Percentiles rank a stretch among this genome's conserved stretches.
Evolutionary conservation across 2,113 vertebrate genomes (phyloP).

Genomic region (Melanostigma gelatinosum): DNA sequence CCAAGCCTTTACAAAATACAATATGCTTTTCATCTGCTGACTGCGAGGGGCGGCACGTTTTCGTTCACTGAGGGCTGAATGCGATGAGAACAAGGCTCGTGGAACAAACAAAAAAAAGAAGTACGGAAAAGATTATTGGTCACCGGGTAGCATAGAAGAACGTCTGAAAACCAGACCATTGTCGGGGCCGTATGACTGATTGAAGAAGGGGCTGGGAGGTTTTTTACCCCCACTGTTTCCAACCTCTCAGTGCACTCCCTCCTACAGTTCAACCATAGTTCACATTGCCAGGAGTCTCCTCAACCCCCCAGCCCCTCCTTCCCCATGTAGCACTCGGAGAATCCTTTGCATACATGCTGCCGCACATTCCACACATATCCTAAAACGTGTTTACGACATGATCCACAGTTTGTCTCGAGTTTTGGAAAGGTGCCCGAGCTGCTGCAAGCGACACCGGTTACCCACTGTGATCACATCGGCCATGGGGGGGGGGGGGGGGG

Average conservation of each 20-base stretch:
- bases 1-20: constrained; percentile 28
- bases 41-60: constrained; percentile 12
- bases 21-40: constrained; percentile 42
- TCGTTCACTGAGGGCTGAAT: constrained; percentile 31
- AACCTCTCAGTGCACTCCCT: constrained; percentile 69
- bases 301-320: constrained; percentile 1
- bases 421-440: constrained; percentile 35
- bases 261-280: constrained; percentile 71
- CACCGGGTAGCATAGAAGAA: constrained; percentile 41
- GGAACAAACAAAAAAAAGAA: constrained; percentile 19
- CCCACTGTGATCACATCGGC: constrained; percentile 19
- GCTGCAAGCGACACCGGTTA: constrained; percentile 20
- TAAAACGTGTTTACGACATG: constrained; percentile 26
- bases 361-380: constrained; percentile 45
- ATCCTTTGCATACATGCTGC: constrained; percentile 39
- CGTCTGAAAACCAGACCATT: constrained; percentile 42
- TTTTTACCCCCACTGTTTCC: constrained; percentile 62
- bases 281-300: constrained; percentile 59
- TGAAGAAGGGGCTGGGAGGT: constrained; percentile 47
- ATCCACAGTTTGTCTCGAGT: constrained; percentile 8
- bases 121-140: constrained; percentile 34
- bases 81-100: constrained; percentile 38
- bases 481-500: not conserved
- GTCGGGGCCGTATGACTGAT: constrained; percentile 56
- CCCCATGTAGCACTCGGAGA: constrained; percentile 12